These are phyloP conservation scores for Vireo altiloquus DNA, from an alignment of 2,113 vertebrate genomes.

Conservation along the genomic window DNA sequence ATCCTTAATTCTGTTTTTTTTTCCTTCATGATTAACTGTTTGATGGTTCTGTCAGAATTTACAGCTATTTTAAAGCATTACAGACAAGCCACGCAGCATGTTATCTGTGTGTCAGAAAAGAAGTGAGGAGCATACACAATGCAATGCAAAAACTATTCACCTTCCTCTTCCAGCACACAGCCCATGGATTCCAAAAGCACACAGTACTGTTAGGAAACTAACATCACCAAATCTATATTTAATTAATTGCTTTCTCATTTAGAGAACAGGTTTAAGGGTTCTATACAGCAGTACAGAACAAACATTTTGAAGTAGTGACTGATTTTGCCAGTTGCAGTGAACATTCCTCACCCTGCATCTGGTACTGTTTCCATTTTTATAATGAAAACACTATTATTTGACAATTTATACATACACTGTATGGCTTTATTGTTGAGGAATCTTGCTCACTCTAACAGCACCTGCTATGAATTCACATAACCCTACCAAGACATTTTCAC, in stretches of 20 bases:
- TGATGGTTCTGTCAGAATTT: background rate
- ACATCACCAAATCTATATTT: background rate
- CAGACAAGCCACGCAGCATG: background rate
- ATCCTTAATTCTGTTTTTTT: background rate
- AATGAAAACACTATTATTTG: background rate
- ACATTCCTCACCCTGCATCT: background rate
- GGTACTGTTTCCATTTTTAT: background rate
- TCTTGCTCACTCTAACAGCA: background rate
- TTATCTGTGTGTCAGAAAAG: background rate
- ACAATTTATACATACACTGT: background rate
- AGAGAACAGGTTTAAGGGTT: background rate
- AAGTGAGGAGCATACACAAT: background rate
- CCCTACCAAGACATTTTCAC: background rate
- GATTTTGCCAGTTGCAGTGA: background rate
- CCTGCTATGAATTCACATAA: background rate
- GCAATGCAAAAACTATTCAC: background rate
- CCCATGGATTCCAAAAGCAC: background rate
- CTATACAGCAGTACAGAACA: background rate
- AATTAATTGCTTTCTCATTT: background rate
- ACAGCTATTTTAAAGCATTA: slow-evolving; percentile 1
- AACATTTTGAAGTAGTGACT: background rate
- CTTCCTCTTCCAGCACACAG: background rate
- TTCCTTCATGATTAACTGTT: background rate
- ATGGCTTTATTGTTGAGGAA: background rate
- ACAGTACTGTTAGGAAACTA: background rate